Percentiles rank a stretch among this genome's conserved stretches.
These are phyloP conservation scores for Drosophila melanica DNA, from an alignment of 1,140 invertebrate genomes.

Conservation along the genomic window DNA sequence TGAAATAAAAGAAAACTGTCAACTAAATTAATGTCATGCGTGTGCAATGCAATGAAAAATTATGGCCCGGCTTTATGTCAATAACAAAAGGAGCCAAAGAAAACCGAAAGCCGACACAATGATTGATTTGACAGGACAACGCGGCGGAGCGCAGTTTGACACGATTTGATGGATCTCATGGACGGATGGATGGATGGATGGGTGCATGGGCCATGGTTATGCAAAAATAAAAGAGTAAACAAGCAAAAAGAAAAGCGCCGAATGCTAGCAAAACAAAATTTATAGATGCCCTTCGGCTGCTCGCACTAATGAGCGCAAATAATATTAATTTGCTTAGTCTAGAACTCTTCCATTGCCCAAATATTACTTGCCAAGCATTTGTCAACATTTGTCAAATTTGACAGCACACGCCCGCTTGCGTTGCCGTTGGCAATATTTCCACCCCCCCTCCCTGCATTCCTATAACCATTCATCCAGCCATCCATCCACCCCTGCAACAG, in stretches of 20 bases:
- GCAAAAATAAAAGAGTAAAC: conserved; percentile 4
- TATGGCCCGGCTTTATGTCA: conserved; percentile 79
- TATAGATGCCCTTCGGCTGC: conserved; percentile 59
- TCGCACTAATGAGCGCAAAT: conserved; percentile 77
- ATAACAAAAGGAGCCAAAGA: conserved; percentile 65
- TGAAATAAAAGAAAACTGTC: conserved; percentile 81
- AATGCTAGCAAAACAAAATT: conserved; percentile 32
- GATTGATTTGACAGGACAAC: conserved; percentile 83
- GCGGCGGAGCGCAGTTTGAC: conserved; percentile 23
- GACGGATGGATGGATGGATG: conserved; percentile 2
- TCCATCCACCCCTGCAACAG: conserved; percentile 50
- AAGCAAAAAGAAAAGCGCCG: neutral
- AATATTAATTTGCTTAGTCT: conserved; percentile 62
- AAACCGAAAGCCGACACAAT: conserved; percentile 54
- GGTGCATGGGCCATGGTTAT: conserved; percentile 11
- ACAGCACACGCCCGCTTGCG: conserved; percentile 66
- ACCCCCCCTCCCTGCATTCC: conserved; percentile 29
- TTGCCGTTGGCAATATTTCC: conserved; percentile 56
- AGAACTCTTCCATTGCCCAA: conserved; percentile 17
- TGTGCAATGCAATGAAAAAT: conserved; percentile 82
- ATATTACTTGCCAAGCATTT: conserved; percentile 78
- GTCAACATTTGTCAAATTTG: conserved; percentile 82
- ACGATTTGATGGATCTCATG: conserved; percentile 36
- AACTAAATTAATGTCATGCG: conserved; percentile 83
- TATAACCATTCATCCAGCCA: conserved; percentile 37